Evolutionary conservation across 2,797 vertebrate genomes (phyloP).

Genomic region (Muscicapa comitata): DNA sequence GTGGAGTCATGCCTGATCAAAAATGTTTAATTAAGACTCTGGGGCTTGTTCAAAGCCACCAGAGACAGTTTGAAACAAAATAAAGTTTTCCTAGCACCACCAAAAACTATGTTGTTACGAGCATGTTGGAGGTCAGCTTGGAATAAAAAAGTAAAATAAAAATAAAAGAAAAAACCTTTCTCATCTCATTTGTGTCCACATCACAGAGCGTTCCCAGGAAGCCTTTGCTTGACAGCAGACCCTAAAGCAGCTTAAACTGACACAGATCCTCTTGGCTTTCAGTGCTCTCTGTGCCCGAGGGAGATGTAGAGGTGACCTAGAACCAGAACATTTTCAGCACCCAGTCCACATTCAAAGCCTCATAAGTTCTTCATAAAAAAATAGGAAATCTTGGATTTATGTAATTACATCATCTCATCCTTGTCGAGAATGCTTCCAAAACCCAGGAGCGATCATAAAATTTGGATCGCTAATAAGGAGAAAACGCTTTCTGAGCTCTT

Average conservation of each 20-base stretch:
- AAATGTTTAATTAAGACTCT: slow-evolving; percentile 38
- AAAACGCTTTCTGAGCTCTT: not conserved
- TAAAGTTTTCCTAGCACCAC: not conserved
- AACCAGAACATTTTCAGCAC: not conserved
- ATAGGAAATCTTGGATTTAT: not conserved
- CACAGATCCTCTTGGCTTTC: not conserved
- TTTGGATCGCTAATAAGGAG: slow-evolving; percentile 10
- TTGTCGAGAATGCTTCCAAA: not conserved
- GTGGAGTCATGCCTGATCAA: not conserved
- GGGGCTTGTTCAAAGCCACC: slow-evolving; percentile 11
- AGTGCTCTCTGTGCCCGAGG: fast-evolving
- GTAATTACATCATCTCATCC: not conserved
- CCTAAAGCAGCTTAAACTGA: not conserved
- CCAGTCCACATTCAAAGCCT: not conserved
- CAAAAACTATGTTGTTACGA: not conserved
- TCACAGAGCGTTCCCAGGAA: not conserved
- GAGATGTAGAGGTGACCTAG: not conserved
- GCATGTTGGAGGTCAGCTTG: not conserved
- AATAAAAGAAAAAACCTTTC: not conserved
- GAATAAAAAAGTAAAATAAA: not conserved
- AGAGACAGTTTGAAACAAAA: not conserved
- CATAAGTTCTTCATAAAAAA: not conserved
- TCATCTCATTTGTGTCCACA: not conserved
- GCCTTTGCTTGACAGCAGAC: not conserved
- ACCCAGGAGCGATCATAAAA: not conserved